Evolutionary conservation across 2,888 invertebrate genomes (phyloP).

Genomic region (Hipparchia sbordonii): DNA sequence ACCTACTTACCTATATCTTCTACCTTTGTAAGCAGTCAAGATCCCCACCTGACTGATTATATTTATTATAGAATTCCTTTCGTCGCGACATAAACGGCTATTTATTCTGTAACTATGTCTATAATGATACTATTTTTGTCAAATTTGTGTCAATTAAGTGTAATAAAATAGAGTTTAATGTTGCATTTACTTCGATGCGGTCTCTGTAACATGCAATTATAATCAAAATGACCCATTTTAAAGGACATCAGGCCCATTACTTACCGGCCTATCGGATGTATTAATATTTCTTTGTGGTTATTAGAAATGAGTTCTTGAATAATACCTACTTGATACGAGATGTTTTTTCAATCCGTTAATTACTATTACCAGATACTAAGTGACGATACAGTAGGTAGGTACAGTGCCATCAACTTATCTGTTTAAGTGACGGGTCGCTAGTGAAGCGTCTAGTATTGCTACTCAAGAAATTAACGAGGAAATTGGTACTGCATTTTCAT

Average conservation of each 20-base stretch:
- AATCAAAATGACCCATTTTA: slow-evolving; percentile 50
- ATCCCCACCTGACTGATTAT: neutral
- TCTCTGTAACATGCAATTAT: slow-evolving; percentile 68
- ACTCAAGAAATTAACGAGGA: too few species aligned
- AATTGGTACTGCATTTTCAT: too few species aligned
- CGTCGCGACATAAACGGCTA: slow-evolving; percentile 46
- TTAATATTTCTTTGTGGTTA: neutral
- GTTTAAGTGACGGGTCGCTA: too few species aligned
- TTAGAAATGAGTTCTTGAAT: too few species aligned
- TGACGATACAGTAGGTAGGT: too few species aligned
- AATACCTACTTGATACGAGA: too few species aligned
- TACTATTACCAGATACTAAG: too few species aligned
- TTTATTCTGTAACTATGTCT: slow-evolving; percentile 47
- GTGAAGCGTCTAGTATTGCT: too few species aligned
- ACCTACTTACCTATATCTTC: too few species aligned
- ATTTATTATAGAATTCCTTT: slow-evolving; percentile 14
- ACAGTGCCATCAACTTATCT: too few species aligned
- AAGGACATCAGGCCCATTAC: slow-evolving; percentile 40
- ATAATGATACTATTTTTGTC: slow-evolving; percentile 73
- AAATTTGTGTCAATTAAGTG: slow-evolving; percentile 61
- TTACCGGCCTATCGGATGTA: slow-evolving; percentile 23
- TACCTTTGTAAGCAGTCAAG: too few species aligned
- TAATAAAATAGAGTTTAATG: slow-evolving; percentile 81
- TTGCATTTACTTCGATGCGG: slow-evolving; percentile 80
- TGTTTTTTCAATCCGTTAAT: too few species aligned